Base-by-base conservation (phyloP, 1,140 invertebrate species). In the Lepidurus arcticus region DNA sequence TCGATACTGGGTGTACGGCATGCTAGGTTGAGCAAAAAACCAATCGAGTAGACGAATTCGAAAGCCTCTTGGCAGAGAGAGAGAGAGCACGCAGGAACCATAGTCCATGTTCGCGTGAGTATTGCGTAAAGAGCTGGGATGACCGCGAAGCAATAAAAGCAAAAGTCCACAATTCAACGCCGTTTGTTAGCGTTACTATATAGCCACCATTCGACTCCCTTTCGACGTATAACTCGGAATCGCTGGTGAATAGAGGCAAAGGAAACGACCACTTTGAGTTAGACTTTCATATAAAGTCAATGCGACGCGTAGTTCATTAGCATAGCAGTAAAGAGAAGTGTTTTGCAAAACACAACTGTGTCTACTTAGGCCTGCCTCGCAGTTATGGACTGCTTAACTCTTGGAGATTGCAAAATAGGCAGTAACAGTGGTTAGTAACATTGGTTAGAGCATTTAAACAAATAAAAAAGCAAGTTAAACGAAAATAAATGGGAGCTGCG, bases 101-200 rank as follows among this genome's bases (percentile, higher is more conserved):
- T 4, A 65, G 45, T 47, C 45, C 10, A 47, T 11, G 53, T 65
- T 65, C 16, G 53, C 53, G 53, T 65, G n/a, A 7, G 53, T 13
- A 21, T 65, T 16, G 53, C 53, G 53, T 65, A 65, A 65, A 65
- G 53, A 65, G 53, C 13, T 65, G 21, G 21, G 2, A 65, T 21
- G 53, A 21, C 21, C 53, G 53, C 16, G 21, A 7, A 16, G 53
- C 53, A 65, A 21, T 65, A 65, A 65, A 65, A 9, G 7, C 53
- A 65, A 65, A 65, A 65, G 53, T 65, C 53, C 9, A 65, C 53
- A 21, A 13, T 21, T 21, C 53, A 11, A 21, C 16, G n/a, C 53
- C 53, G 53, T 65, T 65, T 65, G 53, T 65, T 65, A 65, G 53
- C 53, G 53, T 65, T 13, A 65, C 53, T 65, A 65, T 65, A 65